Evolutionary conservation across 2,113 vertebrate species (phyloP).

Genomic region (Agapornis roseicollis): DNA sequence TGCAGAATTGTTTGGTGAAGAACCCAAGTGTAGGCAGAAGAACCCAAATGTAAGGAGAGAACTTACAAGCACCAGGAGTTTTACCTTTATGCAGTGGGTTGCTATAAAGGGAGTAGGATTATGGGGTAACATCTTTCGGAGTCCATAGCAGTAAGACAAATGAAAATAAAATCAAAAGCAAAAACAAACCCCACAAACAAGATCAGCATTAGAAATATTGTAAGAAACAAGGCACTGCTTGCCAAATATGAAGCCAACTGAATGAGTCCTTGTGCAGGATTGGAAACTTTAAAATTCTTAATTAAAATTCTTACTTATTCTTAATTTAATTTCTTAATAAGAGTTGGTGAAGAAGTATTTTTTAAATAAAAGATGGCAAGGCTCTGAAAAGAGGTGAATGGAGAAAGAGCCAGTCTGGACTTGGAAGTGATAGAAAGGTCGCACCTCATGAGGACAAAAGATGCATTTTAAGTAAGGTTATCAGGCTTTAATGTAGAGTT

Average conservation of each 20-base stretch:
- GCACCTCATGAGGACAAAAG: not conserved
- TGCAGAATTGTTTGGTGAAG: not conserved
- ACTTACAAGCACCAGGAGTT: not conserved
- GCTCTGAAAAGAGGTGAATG: not conserved
- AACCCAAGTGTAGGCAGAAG: not conserved
- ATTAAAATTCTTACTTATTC: not conserved
- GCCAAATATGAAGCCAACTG: not conserved
- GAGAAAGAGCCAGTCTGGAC: not conserved
- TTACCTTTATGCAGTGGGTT: not conserved
- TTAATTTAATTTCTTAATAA: not conserved
- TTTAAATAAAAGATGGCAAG: not conserved
- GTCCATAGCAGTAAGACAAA: not conserved
- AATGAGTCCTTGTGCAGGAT: not conserved
- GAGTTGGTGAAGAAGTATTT: not conserved
- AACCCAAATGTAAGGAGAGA: not conserved
- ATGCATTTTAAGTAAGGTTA: not conserved
- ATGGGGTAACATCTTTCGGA: not conserved
- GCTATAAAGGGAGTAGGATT: not conserved
- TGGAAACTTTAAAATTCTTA: not conserved
- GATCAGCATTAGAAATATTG: not conserved
- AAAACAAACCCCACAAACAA: not conserved
- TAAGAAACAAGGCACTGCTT: not conserved
- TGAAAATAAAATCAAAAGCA: not conserved
- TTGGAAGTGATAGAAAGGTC: not conserved
- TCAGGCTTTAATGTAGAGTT: not conserved